Evolutionary conservation across 2,888 invertebrate species (phyloP).

Genomic region (Artemia sp.): DNA sequence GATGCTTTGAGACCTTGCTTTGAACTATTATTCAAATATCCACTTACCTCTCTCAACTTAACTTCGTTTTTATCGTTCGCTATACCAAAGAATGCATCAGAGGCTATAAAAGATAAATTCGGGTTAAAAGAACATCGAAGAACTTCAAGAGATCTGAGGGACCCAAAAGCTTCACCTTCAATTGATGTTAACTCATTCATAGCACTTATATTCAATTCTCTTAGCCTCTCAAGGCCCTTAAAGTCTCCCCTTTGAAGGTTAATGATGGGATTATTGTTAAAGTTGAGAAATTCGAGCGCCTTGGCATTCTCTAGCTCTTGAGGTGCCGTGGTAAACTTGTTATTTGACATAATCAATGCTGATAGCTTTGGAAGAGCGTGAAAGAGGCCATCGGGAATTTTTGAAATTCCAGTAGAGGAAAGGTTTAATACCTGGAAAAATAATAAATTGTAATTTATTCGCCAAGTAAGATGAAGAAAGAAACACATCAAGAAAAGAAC

Average conservation of each 20-base stretch:
- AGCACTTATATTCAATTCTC: slow-evolving; percentile 48
- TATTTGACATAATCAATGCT: slow-evolving; percentile 48
- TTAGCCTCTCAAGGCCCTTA: slow-evolving; percentile 38
- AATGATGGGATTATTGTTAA: slow-evolving; percentile 52
- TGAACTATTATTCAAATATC: too few species aligned
- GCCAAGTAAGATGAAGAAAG: too few species aligned
- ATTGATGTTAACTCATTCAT: slow-evolving; percentile 45
- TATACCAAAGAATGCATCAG: slow-evolving; percentile 39
- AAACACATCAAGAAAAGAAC: too few species aligned
- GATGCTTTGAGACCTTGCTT: too few species aligned
- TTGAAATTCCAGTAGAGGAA: slow-evolving; percentile 45
- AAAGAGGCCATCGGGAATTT: slow-evolving; percentile 46
- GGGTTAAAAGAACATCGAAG: slow-evolving; percentile 48
- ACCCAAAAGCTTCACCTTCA: slow-evolving; percentile 40
- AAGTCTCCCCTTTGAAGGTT: slow-evolving; percentile 31
- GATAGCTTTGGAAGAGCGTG: slow-evolving; percentile 48
- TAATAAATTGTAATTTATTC: slow-evolving; percentile 1
- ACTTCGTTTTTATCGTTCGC: slow-evolving; percentile 22
- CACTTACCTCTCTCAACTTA: slow-evolving; percentile 17
- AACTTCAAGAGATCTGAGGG: slow-evolving; percentile 34
- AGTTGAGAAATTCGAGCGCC: slow-evolving; percentile 42
- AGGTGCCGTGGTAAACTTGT: slow-evolving; percentile 44
- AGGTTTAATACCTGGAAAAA: slow-evolving; percentile 45
- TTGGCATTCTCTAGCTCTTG: slow-evolving; percentile 42
- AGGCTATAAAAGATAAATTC: slow-evolving; percentile 41